Conservation (phyloP, 2,888 invertebrate genomes). For the Penaeus monodon region DNA sequence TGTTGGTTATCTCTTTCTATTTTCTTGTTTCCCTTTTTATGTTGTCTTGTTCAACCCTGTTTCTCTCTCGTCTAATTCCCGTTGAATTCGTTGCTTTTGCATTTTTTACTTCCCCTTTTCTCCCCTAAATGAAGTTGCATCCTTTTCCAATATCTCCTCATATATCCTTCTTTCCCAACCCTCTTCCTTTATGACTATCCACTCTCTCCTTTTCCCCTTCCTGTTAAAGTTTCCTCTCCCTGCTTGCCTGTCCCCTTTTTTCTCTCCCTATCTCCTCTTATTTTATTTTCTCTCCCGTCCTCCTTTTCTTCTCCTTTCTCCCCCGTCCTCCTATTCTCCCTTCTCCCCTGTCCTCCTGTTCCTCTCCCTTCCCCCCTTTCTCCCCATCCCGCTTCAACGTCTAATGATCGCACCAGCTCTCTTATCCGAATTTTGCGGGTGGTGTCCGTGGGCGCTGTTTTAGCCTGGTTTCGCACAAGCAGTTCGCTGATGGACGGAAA, state of each 20-base stretch:
- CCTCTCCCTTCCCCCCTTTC: not conserved
- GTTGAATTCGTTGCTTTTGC: not conserved
- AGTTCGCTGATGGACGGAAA: no score
- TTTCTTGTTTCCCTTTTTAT: not conserved
- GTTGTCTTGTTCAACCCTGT: not conserved
- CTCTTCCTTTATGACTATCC: not conserved
- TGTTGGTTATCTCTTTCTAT: not conserved
- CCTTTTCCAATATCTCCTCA: not conserved
- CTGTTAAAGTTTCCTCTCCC: not conserved
- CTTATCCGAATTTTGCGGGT: no score
- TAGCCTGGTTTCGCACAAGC: no score
- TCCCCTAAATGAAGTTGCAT: slow-evolving; percentile 13
- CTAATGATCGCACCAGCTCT: no score
- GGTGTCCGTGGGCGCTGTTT: no score
- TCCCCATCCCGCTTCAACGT: no score
- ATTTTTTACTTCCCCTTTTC: slow-evolving; percentile 17
- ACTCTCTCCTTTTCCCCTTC: not conserved
- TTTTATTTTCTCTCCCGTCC: no score
- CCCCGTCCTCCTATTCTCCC: not conserved
- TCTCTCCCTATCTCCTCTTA: not conserved
- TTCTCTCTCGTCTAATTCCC: not conserved
- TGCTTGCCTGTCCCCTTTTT: not conserved
- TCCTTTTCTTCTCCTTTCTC: not conserved
- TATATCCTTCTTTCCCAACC: no score
- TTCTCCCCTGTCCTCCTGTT: not conserved